A percentile compares a stretch with the other conserved stretches of the same genome.
Conservation (phyloP, 2,797 vertebrate genomes). For the Buphagus erythrorhynchus region DNA sequence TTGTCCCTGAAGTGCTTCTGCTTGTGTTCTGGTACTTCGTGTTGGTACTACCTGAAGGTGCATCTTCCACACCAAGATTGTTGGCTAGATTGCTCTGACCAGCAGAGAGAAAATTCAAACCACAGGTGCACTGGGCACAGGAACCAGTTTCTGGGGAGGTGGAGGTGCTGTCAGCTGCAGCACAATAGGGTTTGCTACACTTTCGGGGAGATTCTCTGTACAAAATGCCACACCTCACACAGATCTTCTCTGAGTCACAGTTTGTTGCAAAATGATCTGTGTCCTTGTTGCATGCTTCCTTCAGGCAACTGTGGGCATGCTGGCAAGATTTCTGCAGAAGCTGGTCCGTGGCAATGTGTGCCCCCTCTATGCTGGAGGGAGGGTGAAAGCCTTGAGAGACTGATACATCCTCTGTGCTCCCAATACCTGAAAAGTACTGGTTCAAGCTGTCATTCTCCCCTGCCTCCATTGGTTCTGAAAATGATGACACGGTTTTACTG, state of each 20-base stretch:
- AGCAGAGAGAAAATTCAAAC: conserved; percentile 76
- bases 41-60: conserved; percentile 62
- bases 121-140: conserved; percentile 70
- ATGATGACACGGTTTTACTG: conserved; percentile 68
- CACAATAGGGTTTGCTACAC: not conserved
- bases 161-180: not conserved
- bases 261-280: conserved; percentile 17
- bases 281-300: conserved; percentile 15
- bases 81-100: conserved; percentile 44
- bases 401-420: conserved; percentile 48
- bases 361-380: not conserved
- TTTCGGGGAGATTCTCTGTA: conserved; percentile 49
- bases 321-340: conserved; percentile 62
- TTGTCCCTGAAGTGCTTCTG: conserved; percentile 75
- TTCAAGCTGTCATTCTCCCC: conserved; percentile 93
- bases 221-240: conserved; percentile 29
- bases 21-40: conserved; percentile 71
- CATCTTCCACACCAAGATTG: conserved; percentile 31
- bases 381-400: not conserved
- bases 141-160: conserved; percentile 32
- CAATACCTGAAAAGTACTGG: conserved; percentile 83
- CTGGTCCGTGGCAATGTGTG: not conserved
- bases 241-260: conserved; percentile 22
- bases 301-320: not conserved
- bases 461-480: conserved; percentile 87